Conservation (phyloP, 2,797 vertebrate species). For the Brachymystax lenok region DNA sequence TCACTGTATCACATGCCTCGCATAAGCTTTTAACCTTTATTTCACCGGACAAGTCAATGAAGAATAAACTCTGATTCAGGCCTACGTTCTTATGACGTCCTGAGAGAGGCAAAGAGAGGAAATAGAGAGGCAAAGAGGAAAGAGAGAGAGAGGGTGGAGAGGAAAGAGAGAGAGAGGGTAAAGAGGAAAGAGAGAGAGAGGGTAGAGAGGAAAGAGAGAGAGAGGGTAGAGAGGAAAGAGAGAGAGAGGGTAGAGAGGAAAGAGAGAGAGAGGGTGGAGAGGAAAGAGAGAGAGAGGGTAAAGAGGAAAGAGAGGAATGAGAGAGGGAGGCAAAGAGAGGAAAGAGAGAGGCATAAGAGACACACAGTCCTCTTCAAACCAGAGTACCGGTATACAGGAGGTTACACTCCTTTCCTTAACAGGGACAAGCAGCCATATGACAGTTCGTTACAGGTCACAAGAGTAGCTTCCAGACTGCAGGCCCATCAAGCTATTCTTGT, state of each 20-base stretch:
- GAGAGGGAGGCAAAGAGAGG: too few relatives aligned
- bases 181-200: too few relatives aligned
- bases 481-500: conserved; percentile 67
- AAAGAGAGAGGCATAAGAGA: too few relatives aligned
- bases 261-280: too few relatives aligned
- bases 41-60: neutral
- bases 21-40: neutral
- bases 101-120: neutral
- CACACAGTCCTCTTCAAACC: neutral
- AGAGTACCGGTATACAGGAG: neutral
- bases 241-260: too few relatives aligned
- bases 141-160: too few relatives aligned
- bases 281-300: too few relatives aligned
- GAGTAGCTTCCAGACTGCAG: conserved; percentile 37
- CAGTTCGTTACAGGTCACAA: conserved; percentile 55
- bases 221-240: too few relatives aligned
- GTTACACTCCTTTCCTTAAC: conserved; percentile 10
- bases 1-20: neutral
- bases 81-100: conserved; percentile 3
- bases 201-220: too few relatives aligned
- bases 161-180: too few relatives aligned
- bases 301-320: too few relatives aligned
- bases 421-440: conserved; percentile 21
- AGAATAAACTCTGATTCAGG: neutral
- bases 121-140: too few relatives aligned